These are phyloP conservation scores for Corythoichthys haematopterus DNA, from an alignment of 2,113 vertebrate species.

Conservation along the genomic window DNA sequence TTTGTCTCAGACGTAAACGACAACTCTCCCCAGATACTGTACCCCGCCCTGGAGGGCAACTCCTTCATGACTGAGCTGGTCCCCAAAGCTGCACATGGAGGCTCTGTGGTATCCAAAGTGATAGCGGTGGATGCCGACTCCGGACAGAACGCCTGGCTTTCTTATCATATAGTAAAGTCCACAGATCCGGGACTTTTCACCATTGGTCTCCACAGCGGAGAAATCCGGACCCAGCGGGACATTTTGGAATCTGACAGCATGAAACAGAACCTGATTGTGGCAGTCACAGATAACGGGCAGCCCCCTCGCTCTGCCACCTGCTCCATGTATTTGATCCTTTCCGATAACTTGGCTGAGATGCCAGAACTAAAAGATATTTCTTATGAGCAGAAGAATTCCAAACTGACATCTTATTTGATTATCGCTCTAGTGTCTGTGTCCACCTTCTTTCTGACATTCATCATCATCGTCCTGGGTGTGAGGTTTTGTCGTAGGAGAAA, in stretches of 20 bases:
- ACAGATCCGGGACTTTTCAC: constrained; percentile 21
- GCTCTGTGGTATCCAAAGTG: constrained; percentile 73
- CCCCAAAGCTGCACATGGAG: constrained; percentile 64
- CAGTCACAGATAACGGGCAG: too few relatives aligned
- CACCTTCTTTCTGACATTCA: constrained; percentile 64
- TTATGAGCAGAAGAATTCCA: constrained; percentile 52
- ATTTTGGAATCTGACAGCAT: too few relatives aligned
- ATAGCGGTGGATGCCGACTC: constrained; percentile 64
- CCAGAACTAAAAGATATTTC: neutral
- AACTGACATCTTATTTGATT: constrained; percentile 61
- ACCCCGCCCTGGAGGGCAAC: constrained; percentile 53
- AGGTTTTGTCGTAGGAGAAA: too few relatives aligned
- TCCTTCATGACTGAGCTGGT: constrained; percentile 71
- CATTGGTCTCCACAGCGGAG: neutral
- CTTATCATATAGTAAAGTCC: constrained; percentile 49
- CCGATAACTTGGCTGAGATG: too few relatives aligned
- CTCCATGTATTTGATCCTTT: too few relatives aligned
- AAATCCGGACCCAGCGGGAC: too few relatives aligned
- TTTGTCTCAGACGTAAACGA: constrained; percentile 70
- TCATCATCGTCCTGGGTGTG: constrained; percentile 56
- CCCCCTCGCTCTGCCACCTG: too few relatives aligned
- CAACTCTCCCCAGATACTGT: constrained; percentile 69
- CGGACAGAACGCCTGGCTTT: constrained; percentile 61
- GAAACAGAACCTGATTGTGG: too few relatives aligned
- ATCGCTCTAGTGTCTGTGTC: constrained; percentile 60